phyloP scores from a whole-genome alignment of 2,113 vertebrate species.

The Talpa occidentalis region DNA sequence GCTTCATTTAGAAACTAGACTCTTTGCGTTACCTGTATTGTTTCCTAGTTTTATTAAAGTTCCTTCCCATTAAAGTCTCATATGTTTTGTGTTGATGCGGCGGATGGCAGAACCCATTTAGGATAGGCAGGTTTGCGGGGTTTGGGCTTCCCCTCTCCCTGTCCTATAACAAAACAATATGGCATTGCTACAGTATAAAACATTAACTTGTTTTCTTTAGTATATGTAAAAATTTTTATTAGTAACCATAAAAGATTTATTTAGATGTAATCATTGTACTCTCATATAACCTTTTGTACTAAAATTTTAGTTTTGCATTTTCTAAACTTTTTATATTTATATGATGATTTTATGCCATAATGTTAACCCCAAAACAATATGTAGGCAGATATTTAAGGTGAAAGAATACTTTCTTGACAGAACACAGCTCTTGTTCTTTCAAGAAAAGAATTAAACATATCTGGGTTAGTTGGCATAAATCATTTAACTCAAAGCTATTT shows the following conservation, averaged over 20 bases:
- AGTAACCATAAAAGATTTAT: not conserved
- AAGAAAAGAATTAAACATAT: conserved; percentile 66
- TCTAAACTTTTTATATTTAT: conserved; percentile 54
- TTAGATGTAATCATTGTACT: not conserved
- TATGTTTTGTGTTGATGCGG: no score
- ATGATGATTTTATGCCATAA: conserved; percentile 51
- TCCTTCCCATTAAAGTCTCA: no score
- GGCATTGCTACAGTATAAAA: not conserved
- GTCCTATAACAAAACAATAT: no score
- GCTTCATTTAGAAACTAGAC: no score
- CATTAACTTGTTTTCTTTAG: conserved; percentile 1
- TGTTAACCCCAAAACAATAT: not conserved
- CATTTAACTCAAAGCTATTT: conserved; percentile 65
- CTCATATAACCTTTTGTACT: conserved; percentile 41
- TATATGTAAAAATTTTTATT: not conserved
- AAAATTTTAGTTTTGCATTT: conserved; percentile 23
- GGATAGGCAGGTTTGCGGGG: no score
- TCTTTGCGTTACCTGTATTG: no score
- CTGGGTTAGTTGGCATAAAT: conserved; percentile 77
- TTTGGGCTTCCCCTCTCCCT: no score
- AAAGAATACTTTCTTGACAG: conserved; percentile 57
- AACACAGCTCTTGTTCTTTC: conserved; percentile 71
- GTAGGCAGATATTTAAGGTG: conserved; percentile 64
- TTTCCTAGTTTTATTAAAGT: no score
- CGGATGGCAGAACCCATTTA: no score